Base-by-base conservation (phyloP, 35 echinoderm and acorn worm genomes). In the Lytechinus pictus region DNA sequence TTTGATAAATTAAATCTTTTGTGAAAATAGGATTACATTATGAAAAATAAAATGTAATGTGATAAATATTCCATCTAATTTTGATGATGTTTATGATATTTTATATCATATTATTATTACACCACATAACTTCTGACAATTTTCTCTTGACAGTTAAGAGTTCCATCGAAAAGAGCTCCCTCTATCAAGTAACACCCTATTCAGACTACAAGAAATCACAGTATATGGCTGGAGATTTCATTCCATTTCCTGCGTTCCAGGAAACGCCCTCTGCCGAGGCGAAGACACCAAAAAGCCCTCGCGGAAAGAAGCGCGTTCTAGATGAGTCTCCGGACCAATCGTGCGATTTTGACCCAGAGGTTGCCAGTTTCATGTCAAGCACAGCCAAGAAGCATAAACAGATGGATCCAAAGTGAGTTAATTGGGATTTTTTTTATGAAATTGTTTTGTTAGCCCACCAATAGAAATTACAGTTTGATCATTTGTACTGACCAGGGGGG, bases 341-440 rank as follows among this genome's bases (percentile, higher is more conserved):
- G 89, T 54, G 60, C 54, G 96, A 97, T 44, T 91, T 95, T 56
- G 97, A 97, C 87, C 86, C 97, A 6, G 97, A 98, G 96, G 96
- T 98, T 19, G 97, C 97, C 19, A 96, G 95, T 19, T 93, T 98
- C 28, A 98, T 95, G 72, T 95, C 86, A 53, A 96, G 94, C 28
- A 89, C 71, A 27, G 91, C 87, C 44, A 98, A 98, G 94, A 98
- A 96, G 55, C 90, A 92, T 24, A 98, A 97, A 79, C 95, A 96
- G 11, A 98, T 98, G 97, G 95, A 97, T 92, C 98, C 96, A 94
- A 99, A 97, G 96, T 97, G 95, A 99, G 97, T 54, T 90, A 4
- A 14, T 33, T 90, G 3, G n/a, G 66, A 79, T 60, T 44, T 44
- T 44, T 44, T 44, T 44, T 1, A 44, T 44, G 33, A 44, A 44